Evolutionary conservation across 2,888 invertebrate genomes (phyloP), one percentile per base, ranked within the genome.

Genomic region (Caenorhabditis doughertyi): DNA sequence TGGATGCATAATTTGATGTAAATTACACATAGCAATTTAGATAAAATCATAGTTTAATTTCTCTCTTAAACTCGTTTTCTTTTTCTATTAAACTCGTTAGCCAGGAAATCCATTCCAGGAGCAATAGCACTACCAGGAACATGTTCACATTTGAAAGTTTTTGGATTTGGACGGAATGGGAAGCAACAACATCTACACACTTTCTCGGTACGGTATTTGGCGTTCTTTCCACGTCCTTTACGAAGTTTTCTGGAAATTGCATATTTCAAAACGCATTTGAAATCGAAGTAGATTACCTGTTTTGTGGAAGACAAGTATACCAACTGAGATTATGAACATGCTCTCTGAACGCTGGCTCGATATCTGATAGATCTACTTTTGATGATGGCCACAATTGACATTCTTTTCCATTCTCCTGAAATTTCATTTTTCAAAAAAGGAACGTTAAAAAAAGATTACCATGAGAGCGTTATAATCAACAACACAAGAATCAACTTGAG

Each of bases 131-230:
- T 79, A 0, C 87, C 89, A 25, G 84, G 80, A 47, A 83, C 77
- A 76, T 90, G 89, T 58, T 90, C 91, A 67, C 91, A 91, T 71
- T 89, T 87, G 83, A 89, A 90, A 8, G 91, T 91, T 51, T 85
- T 83, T 27, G 91, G 91, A 82, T 91, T 90, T 18, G 89, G 89
- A 9, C 81, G 76, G 87, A 91, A 91, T 56, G 91, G 91, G 83
- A 89, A 91, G 77, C 91, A 91, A 65, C 91, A 91, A 74, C 91
- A 91, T 11, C 90, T 85, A 65, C 91, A 91, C 21, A 89, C 88
- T 64, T 91, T 90, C 67, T 87, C 90, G 11, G 70, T 68, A 44
- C 87, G 85, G 55, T 81, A 84, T 21, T 86, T 87, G 0, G 84
- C 86, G 29, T 73, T 74, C 58, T 85, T 85, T 21, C 86, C 84